These are phyloP conservation scores for Microplitis demolitor DNA, from an alignment of 1,140 invertebrate genomes.

Conservation along the genomic window DNA sequence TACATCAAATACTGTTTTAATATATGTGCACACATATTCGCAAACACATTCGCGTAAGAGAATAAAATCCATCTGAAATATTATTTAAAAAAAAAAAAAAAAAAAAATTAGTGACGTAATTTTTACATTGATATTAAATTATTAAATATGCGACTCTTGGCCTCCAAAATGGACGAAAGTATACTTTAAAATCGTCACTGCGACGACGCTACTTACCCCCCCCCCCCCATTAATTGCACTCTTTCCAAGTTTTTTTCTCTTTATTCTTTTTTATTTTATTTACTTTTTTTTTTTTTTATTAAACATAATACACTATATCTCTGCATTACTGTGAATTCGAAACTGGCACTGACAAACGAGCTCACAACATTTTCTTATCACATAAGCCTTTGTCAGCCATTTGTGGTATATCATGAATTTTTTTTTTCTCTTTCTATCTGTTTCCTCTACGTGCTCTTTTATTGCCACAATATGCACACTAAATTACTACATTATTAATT, in stretches of 20 bases:
- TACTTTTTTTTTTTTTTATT: background rate
- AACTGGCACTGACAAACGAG: background rate
- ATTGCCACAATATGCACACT: background rate
- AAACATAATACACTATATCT: background rate
- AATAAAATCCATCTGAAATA: slow-evolving; percentile 16
- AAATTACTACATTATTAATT: background rate
- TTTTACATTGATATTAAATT: background rate
- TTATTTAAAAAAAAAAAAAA: background rate
- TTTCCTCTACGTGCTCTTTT: background rate
- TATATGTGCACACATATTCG: background rate
- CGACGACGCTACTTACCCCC: slow-evolving; percentile 26
- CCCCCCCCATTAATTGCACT: slow-evolving; percentile 18
- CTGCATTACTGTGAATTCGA: background rate
- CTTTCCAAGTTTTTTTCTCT: slow-evolving; percentile 1
- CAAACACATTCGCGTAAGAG: slow-evolving; percentile 9
- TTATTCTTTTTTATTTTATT: background rate
- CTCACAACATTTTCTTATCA: slow-evolving; percentile 2
- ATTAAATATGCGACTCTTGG: slow-evolving; percentile 32
- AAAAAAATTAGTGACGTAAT: background rate
- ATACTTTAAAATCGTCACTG: slow-evolving; percentile 8
- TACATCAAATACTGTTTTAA: background rate
- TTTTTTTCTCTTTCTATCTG: background rate
- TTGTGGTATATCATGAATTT: background rate
- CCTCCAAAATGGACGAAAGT: slow-evolving; percentile 47
- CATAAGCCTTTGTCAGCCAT: background rate